A percentile compares a stretch with the other conserved stretches of the same genome.
phyloP scores from a whole-genome alignment of 2,797 vertebrate species.

The Cetoscarus ocellatus region DNA sequence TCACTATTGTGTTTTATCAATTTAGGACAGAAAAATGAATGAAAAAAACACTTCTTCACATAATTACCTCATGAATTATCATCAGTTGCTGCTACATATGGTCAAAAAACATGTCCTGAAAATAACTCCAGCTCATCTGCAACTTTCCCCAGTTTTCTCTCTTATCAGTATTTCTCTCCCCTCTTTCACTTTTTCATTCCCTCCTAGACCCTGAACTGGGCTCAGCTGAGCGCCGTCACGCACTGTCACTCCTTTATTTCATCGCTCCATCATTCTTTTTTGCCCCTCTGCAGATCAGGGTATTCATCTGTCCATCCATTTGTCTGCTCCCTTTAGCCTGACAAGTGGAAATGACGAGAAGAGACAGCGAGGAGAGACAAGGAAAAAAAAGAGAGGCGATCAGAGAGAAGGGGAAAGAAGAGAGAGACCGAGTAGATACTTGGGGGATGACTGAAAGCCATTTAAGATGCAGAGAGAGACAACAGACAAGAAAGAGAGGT shows the following conservation, averaged over 20 bases:
- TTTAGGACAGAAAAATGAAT: constrained; percentile 15
- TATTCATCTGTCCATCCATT: constrained; percentile 75
- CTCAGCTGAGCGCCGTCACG: constrained; percentile 68
- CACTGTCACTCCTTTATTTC: constrained; percentile 71
- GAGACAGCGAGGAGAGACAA: constrained; percentile 42
- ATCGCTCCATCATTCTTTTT: constrained; percentile 70
- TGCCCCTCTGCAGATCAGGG: constrained; percentile 64
- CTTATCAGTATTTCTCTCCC: constrained; percentile 1
- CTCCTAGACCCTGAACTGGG: constrained; percentile 36
- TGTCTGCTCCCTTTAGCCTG: constrained; percentile 75
- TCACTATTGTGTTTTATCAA: constrained; percentile 36
- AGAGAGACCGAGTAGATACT: constrained; percentile 15
- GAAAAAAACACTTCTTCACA: constrained; percentile 11
- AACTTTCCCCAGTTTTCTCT: constrained; percentile 1
- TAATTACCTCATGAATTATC: constrained; percentile 41
- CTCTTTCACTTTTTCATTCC: constrained; percentile 4
- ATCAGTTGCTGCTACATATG: constrained; percentile 2
- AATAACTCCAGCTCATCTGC: constrained; percentile 6
- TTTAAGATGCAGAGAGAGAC: constrained; percentile 28
- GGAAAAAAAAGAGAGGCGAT: not conserved
- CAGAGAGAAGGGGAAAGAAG: not conserved
- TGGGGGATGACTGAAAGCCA: constrained; percentile 39
- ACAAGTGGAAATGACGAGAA: constrained; percentile 70
- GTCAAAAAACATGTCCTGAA: constrained; percentile 3
- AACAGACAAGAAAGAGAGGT: constrained; percentile 15